Evolutionary conservation across 2,888 invertebrate species (phyloP).

Genomic region (Stenodema calcarata): DNA sequence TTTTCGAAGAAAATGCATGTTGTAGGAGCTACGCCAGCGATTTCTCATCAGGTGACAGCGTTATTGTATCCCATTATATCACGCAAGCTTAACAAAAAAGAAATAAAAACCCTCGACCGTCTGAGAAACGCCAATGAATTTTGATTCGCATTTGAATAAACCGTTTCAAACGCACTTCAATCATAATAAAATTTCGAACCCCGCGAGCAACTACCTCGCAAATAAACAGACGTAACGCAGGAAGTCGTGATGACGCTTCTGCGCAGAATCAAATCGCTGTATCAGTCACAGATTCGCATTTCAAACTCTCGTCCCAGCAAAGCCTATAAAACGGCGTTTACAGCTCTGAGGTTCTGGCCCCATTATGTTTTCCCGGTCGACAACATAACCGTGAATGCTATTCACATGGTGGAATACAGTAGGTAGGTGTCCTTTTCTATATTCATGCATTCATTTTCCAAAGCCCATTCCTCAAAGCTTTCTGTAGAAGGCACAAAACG

Average conservation of each 20-base stretch:
- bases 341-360: not conserved
- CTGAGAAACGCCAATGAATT: not conserved
- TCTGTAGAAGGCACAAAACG: not conserved
- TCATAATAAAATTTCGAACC: not conserved
- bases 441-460: not conserved
- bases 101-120: not conserved
- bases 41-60: no score
- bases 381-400: not conserved
- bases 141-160: slow-evolving; percentile 16
- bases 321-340: not conserved
- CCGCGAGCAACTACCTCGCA: not conserved
- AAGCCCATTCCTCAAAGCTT: not conserved
- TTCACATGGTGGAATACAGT: not conserved
- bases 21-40: no score
- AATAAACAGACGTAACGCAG: slow-evolving; percentile 9
- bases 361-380: not conserved
- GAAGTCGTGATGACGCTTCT: not conserved
- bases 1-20: no score
- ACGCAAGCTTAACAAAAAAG: not conserved
- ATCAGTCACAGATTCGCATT: slow-evolving; percentile 1
- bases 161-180: slow-evolving; percentile 14
- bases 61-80: not conserved
- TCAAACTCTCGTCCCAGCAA: not conserved
- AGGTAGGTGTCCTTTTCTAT: slow-evolving; percentile 1
- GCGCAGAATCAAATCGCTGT: not conserved